phyloP scores from a whole-genome alignment of 2,113 vertebrate species.

The Siniperca chuatsi region DNA sequence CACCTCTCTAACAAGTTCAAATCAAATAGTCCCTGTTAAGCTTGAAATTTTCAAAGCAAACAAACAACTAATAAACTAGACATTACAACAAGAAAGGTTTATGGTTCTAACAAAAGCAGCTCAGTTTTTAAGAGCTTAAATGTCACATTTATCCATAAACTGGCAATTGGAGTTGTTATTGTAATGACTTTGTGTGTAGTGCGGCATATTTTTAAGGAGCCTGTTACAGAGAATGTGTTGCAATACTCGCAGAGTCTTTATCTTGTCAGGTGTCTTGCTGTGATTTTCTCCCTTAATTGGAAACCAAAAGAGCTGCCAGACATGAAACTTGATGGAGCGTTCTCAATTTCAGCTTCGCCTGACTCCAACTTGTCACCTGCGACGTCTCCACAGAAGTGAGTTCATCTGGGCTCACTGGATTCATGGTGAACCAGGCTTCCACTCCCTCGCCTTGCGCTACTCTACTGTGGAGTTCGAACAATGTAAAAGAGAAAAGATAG shows the following conservation, averaged over 20 bases:
- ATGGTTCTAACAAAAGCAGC: constrained; percentile 14
- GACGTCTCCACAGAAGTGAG: background rate
- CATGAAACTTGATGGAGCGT: constrained; percentile 20
- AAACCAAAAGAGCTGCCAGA: constrained; percentile 46
- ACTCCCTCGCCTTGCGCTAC: background rate
- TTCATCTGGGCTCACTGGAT: constrained; percentile 5
- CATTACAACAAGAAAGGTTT: constrained; percentile 2
- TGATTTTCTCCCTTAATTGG: constrained; percentile 47
- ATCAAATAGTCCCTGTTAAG: constrained; percentile 2
- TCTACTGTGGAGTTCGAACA: constrained; percentile 14
- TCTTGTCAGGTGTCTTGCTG: constrained; percentile 43
- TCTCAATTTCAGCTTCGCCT: constrained; percentile 8
- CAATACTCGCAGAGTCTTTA: constrained; percentile 19
- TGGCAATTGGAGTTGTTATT: constrained; percentile 1
- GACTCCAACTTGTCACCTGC: constrained; percentile 39
- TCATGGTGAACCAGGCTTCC: background rate
- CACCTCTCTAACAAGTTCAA: background rate
- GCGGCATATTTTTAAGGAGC: constrained; percentile 10
- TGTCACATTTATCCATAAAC: constrained; percentile 21
- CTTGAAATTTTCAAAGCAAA: constrained; percentile 20
- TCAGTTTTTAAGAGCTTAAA: constrained; percentile 21
- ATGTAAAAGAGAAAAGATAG: background rate
- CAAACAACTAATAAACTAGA: constrained; percentile 17
- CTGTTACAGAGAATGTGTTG: background rate
- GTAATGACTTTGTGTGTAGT: background rate